Percentiles rank a stretch among this genome's conserved stretches.
Evolutionary conservation across 2,888 invertebrate species (phyloP).

Genomic region (Hypolimnas misippus): DNA sequence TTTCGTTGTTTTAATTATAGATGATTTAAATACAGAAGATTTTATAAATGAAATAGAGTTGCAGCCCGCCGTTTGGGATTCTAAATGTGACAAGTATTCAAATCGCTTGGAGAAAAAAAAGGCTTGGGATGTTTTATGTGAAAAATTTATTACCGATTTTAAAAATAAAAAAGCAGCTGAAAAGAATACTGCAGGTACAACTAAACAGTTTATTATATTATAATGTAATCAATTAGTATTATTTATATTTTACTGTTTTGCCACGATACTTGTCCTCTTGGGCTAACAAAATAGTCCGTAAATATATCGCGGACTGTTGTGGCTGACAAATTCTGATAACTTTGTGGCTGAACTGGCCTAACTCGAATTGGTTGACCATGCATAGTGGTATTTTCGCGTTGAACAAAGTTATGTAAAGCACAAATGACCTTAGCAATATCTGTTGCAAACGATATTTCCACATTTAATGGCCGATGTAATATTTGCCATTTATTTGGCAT

Average conservation of each 20-base stretch:
- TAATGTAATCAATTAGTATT: conserved; percentile 11
- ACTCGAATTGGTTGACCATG: conserved; percentile 12
- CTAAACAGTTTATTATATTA: conserved; percentile 12
- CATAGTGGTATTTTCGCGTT: conserved; percentile 12
- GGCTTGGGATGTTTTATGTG: conserved; percentile 12
- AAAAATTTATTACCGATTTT: conserved; percentile 11
- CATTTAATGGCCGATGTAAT: conserved; percentile 17
- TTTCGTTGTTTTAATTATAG: conserved; percentile 3
- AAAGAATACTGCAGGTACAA: conserved; percentile 9
- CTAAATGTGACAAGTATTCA: conserved; percentile 10
- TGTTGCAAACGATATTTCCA: conserved; percentile 13
- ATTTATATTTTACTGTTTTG: conserved; percentile 13
- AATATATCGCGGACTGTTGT: conserved; percentile 10
- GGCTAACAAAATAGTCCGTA: conserved; percentile 12
- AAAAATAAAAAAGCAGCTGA: conserved; percentile 9
- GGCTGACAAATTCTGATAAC: conserved; percentile 11
- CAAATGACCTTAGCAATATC: conserved; percentile 9
- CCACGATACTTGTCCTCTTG: conserved; percentile 12
- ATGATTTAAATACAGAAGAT: conserved; percentile 11
- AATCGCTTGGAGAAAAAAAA: conserved; percentile 12
- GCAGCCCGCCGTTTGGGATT: conserved; percentile 12
- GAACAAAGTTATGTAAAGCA: conserved; percentile 11
- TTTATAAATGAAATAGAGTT: conserved; percentile 12
- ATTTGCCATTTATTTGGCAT: conserved; percentile 21
- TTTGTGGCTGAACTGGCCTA: conserved; percentile 10